Conservation (phyloP, 2,888 invertebrate species). For the Drosophila stalkeri region DNA sequence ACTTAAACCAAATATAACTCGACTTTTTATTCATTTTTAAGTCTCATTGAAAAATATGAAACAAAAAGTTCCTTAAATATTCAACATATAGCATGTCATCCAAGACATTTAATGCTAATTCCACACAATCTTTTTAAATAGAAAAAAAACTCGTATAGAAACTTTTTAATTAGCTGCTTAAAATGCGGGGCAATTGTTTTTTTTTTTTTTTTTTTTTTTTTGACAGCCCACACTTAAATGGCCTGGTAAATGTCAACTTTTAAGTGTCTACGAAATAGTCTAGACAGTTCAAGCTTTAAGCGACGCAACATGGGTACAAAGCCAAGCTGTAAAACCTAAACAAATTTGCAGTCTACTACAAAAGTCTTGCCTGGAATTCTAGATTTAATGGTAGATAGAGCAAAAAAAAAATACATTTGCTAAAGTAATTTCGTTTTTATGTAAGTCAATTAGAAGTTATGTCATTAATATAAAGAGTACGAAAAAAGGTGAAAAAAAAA, state of each 20-base stretch:
- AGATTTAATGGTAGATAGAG: not conserved
- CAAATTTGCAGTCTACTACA: not conserved
- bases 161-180: constrained; percentile 12
- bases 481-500: too few species aligned
- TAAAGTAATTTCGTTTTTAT: too few species aligned
- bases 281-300: not conserved
- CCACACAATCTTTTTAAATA: not conserved
- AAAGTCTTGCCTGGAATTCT: not conserved
- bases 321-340: not conserved
- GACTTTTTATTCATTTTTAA: too few species aligned
- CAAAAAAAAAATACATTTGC: not conserved
- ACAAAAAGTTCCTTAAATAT: not conserved
- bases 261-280: constrained; percentile 1
- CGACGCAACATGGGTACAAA: constrained; percentile 2
- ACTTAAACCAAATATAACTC: not conserved
- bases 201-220: constrained; percentile 6
- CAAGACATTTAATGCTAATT: not conserved
- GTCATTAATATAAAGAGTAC: too few species aligned
- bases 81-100: not conserved
- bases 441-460: too few species aligned
- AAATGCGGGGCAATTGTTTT: constrained; percentile 6
- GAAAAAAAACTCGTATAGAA: constrained; percentile 1
- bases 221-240: not conserved
- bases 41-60: not conserved
- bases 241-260: constrained; percentile 11